Evolutionary conservation across 1,140 invertebrate genomes (phyloP).

Genomic region (Stenopsyche tienmushanensis): DNA sequence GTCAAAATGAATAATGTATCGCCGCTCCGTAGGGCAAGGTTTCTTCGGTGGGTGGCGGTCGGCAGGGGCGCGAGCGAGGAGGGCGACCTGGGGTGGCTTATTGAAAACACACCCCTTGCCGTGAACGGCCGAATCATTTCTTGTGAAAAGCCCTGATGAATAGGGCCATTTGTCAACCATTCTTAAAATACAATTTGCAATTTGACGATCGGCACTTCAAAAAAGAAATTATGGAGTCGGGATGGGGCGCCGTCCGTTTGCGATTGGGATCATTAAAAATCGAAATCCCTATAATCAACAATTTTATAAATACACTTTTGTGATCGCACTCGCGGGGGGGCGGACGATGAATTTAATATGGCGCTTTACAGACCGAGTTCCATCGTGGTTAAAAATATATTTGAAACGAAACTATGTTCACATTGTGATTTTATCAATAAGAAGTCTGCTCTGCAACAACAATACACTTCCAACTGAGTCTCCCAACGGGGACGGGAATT

Average conservation of each 20-base stretch:
- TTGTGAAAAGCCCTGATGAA: slow-evolving; percentile 22
- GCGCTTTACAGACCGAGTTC: neutral
- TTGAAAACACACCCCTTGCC: slow-evolving; percentile 8
- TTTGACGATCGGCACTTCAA: slow-evolving; percentile 8
- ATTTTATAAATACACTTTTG: no score
- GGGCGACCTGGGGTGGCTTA: neutral
- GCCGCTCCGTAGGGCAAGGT: neutral
- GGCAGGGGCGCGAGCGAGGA: neutral
- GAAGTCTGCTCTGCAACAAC: no score
- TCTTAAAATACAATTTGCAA: slow-evolving; percentile 20
- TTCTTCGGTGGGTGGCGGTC: neutral
- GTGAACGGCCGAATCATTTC: slow-evolving; percentile 12
- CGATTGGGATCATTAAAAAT: no score
- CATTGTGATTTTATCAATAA: no score
- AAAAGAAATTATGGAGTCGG: slow-evolving; percentile 1
- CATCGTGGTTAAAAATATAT: neutral
- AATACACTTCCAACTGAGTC: no score
- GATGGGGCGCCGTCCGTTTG: no score
- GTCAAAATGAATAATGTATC: slow-evolving; percentile 27
- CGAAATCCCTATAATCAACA: no score
- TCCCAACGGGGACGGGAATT: slow-evolving; percentile 5
- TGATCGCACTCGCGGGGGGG: no score
- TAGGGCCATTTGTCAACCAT: slow-evolving; percentile 20
- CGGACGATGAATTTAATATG: neutral
- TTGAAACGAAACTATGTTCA: neutral